Percentiles rank a stretch among this genome's conserved stretches.
Evolutionary conservation across 2,113 vertebrate species (phyloP).

Genomic region (Ploceus nigricollis): DNA sequence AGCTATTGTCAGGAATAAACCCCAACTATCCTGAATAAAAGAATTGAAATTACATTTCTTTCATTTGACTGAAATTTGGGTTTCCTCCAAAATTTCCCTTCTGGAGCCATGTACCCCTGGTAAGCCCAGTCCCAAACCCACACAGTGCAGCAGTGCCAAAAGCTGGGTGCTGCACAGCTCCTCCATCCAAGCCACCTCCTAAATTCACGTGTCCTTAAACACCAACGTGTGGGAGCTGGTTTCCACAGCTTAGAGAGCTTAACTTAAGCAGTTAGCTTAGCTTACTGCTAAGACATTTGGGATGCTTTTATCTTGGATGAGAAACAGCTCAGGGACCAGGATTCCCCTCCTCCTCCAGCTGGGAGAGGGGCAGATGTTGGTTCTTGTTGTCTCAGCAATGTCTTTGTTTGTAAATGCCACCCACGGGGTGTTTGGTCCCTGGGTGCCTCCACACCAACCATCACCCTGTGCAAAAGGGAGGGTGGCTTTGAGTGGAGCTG

Average conservation of each 20-base stretch:
- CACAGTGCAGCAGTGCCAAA: not conserved
- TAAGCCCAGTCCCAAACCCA: not conserved
- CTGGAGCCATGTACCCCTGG: not conserved
- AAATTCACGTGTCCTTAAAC: not conserved
- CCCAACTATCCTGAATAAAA: constrained; percentile 15
- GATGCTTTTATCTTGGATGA: not conserved
- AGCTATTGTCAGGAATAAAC: constrained; percentile 23
- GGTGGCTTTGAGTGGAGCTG: not conserved
- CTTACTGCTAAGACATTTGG: not conserved
- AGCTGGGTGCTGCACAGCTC: not conserved
- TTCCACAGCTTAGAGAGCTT: not conserved
- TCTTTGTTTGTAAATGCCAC: not conserved
- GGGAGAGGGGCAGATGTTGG: not conserved
- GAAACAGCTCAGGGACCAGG: not conserved
- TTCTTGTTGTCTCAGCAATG: not conserved
- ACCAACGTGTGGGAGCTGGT: fast-evolving
- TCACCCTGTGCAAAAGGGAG: not conserved
- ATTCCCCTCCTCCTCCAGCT: not conserved
- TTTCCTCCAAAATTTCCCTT: not conserved
- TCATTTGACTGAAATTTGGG: not conserved
- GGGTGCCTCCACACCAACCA: not conserved
- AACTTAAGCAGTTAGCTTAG: not conserved
- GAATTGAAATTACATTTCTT: not conserved
- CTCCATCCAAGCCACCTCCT: not conserved
- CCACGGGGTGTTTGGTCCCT: not conserved